Conservation (phyloP, 1,140 invertebrate species). For the Cecropterus lyciades region DNA sequence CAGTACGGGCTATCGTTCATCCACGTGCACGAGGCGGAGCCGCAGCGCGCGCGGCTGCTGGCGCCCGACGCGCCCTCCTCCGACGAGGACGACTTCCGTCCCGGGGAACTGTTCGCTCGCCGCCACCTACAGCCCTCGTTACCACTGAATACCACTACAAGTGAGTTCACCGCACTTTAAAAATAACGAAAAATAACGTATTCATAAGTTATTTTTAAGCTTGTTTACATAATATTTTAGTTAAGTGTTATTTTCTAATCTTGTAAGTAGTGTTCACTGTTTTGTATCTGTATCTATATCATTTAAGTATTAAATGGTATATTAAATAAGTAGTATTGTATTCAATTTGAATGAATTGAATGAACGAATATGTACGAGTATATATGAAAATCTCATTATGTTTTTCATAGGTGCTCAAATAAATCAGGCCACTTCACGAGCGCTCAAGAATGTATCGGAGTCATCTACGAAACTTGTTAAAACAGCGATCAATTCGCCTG, state of each 20-base stretch:
- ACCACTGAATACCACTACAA: constrained; percentile 30
- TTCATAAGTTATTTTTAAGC: no score
- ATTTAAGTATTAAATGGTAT: no score
- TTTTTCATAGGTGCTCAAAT: constrained; percentile 67
- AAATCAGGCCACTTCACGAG: constrained; percentile 66
- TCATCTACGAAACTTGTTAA: constrained; percentile 64
- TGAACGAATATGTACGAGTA: no score
- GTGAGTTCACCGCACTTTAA: constrained; percentile 6
- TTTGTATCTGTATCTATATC: no score
- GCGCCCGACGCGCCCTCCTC: constrained; percentile 62
- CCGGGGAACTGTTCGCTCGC: constrained; percentile 72
- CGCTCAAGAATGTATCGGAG: constrained; percentile 63
- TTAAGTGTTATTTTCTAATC: no score
- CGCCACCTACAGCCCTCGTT: constrained; percentile 26
- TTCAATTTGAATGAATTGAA: no score
- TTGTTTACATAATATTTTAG: no score
- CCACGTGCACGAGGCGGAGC: constrained; percentile 86
- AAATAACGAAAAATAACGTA: no score
- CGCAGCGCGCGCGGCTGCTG: not conserved
- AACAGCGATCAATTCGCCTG: constrained; percentile 51
- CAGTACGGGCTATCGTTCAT: constrained; percentile 92
- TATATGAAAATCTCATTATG: no score
- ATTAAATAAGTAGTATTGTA: no score
- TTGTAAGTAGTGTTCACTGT: no score
- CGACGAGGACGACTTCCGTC: constrained; percentile 81